Evolutionary conservation across 2,113 vertebrate genomes (phyloP).

Genomic region (Heloderma charlesbogerti): DNA sequence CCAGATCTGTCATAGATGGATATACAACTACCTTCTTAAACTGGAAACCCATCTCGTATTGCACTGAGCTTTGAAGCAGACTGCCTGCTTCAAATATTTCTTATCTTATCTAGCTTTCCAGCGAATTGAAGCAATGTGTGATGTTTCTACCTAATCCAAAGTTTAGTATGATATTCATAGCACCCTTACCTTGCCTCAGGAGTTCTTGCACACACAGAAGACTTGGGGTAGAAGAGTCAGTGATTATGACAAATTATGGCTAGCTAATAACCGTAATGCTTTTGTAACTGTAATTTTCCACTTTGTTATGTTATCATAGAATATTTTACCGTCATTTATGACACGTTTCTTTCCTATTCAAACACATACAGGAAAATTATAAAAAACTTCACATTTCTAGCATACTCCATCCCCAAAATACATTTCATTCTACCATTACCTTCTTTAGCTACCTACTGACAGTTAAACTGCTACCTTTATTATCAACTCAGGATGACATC

Average conservation of each 20-base stretch:
- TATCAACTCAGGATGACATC: conserved; percentile 10
- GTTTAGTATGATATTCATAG: not conserved
- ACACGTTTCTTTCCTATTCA: not conserved
- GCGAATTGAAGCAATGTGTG: no score
- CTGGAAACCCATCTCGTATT: not conserved
- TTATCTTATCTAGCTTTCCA: not conserved
- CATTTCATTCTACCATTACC: not conserved
- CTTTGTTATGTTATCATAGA: not conserved
- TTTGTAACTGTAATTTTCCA: not conserved
- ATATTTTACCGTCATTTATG: not conserved
- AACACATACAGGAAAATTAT: not conserved
- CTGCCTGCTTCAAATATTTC: no score
- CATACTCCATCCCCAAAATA: not conserved
- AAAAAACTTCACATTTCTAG: not conserved
- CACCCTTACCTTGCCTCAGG: not conserved
- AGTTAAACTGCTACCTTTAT: not conserved
- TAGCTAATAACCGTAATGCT: not conserved
- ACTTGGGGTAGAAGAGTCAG: not conserved
- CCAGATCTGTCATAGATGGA: no score
- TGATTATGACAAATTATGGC: not conserved
- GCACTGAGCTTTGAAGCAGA: not conserved
- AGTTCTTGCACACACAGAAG: not conserved
- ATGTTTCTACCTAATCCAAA: not conserved
- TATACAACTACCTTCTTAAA: no score
- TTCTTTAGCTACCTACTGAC: conserved; percentile 2